phyloP scores from a whole-genome alignment of 2,113 vertebrate genomes.

The Merops nubicus region DNA sequence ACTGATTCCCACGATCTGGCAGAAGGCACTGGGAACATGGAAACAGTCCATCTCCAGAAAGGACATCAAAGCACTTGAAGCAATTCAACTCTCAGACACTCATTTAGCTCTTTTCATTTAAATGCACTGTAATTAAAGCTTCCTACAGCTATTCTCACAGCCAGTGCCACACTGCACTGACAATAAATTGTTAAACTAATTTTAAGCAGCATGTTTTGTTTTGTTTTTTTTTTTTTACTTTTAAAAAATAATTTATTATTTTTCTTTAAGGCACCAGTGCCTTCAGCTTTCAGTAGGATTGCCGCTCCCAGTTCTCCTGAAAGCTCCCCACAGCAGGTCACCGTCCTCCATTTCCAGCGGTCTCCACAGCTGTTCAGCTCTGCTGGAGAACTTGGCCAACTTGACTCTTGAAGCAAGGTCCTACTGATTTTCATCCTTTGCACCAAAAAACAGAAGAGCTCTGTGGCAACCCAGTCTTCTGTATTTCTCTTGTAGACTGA shows the following conservation, averaged over 20 bases:
- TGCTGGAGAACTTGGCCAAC: not conserved
- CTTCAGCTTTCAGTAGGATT: not conserved
- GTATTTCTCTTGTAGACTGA: not conserved
- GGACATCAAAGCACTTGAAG: not conserved
- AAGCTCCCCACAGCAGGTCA: not conserved
- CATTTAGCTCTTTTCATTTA: not conserved
- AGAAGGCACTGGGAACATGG: not conserved
- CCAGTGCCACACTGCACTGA: not conserved
- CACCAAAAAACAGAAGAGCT: not conserved
- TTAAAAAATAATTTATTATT: not conserved
- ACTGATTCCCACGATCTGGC: not conserved
- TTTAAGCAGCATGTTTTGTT: not conserved
- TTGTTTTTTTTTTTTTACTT: too few species aligned
- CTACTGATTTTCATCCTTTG: not conserved
- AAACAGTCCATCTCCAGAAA: not conserved
- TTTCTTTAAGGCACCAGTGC: not conserved
- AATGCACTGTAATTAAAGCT: slow-evolving; percentile 4
- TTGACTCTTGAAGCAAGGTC: not conserved
- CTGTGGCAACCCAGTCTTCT: not conserved
- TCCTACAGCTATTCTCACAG: not conserved
- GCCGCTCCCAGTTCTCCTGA: not conserved
- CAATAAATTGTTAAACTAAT: not conserved
- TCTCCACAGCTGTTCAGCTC: not conserved
- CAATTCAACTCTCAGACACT: not conserved
- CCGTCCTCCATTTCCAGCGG: not conserved